A percentile compares a stretch with the other conserved stretches of the same genome.
phyloP scores from a whole-genome alignment of 2,888 invertebrate genomes.

The Sesamia inferens region DNA sequence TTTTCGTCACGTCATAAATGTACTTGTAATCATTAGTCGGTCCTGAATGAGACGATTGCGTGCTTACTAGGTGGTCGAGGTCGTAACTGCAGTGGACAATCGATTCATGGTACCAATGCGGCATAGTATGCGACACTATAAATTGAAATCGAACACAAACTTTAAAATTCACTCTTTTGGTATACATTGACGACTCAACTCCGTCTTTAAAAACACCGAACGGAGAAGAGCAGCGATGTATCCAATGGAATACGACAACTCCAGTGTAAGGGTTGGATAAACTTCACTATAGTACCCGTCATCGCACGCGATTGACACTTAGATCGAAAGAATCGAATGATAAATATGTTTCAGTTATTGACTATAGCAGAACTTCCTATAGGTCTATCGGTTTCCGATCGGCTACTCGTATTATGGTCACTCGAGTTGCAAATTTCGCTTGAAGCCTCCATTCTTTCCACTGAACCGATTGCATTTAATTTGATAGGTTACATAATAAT shows the following conservation, averaged over 20 bases:
- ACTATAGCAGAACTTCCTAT: constrained; percentile 68
- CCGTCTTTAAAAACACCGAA: constrained; percentile 10
- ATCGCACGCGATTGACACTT: constrained; percentile 70
- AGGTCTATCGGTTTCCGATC: constrained; percentile 72
- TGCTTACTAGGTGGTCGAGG: constrained; percentile 86
- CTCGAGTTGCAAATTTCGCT: constrained; percentile 62
- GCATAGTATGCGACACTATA: constrained; percentile 84
- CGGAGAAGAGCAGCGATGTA: constrained; percentile 62
- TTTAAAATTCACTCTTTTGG: constrained; percentile 64
- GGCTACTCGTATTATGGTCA: constrained; percentile 47
- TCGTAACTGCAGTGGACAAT: constrained; percentile 86
- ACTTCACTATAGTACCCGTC: constrained; percentile 67
- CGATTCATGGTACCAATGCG: constrained; percentile 87
- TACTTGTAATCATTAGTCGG: constrained; percentile 74
- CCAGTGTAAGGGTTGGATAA: constrained; percentile 58
- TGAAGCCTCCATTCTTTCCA: constrained; percentile 42
- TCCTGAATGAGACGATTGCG: constrained; percentile 83
- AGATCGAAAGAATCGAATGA: constrained; percentile 75
- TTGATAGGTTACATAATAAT: constrained; percentile 37
- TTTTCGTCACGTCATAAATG: constrained; percentile 67
- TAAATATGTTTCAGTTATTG: constrained; percentile 71
- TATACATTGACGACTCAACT: constrained; percentile 66
- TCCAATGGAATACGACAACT: constrained; percentile 54
- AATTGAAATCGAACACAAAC: constrained; percentile 78
- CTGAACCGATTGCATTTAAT: constrained; percentile 20